phyloP scores from a whole-genome alignment of 1,140 invertebrate species.

The Diplogasteroides magnus region DNA sequence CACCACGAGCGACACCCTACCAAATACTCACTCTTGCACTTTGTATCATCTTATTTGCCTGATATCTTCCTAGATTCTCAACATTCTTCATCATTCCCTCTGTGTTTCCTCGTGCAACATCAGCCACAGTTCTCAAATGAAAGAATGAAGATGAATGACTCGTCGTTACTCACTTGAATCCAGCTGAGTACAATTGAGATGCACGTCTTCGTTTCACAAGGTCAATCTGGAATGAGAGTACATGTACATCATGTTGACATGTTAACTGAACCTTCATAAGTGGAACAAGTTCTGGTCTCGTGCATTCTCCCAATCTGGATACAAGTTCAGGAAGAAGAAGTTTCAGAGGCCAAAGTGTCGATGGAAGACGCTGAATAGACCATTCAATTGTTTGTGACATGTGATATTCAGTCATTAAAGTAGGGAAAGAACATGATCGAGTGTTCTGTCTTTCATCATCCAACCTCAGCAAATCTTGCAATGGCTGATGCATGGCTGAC shows the following conservation, averaged over 20 bases:
- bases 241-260: background rate
- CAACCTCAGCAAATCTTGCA: no score
- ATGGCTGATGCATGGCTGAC: no score
- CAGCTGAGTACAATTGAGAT: conserved; percentile 73
- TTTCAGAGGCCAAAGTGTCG: conserved; percentile 75
- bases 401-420: no score
- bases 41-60: background rate
- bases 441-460: no score
- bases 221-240: conserved; percentile 65
- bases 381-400: no score
- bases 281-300: conserved; percentile 66
- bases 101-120: background rate
- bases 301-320: conserved; percentile 6
- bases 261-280: conserved; percentile 60
- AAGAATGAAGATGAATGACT: background rate
- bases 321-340: conserved; percentile 69
- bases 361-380: conserved; percentile 59
- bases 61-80: background rate
- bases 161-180: conserved; percentile 62
- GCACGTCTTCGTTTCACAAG: conserved; percentile 77
- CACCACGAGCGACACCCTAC: no score
- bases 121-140: background rate
- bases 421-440: no score
- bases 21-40: background rate
- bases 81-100: background rate